Conservation (phyloP, 1,140 invertebrate species). For the Hestina assimilis region DNA sequence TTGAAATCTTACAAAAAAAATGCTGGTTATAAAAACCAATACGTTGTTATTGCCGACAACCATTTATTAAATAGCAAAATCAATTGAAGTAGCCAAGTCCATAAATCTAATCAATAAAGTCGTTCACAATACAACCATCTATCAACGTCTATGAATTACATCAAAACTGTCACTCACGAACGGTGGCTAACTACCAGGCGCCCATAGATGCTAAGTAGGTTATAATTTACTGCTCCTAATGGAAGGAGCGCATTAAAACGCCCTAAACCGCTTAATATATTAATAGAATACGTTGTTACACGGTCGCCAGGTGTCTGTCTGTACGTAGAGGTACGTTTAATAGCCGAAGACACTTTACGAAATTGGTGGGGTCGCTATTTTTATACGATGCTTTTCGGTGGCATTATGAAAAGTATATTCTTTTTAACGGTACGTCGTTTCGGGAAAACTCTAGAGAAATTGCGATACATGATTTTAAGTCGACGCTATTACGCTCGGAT, state of each 20-base stretch:
- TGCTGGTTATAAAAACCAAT: background rate
- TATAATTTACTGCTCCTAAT: conserved; percentile 72
- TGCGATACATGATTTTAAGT: too few species aligned
- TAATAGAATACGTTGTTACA: conserved; percentile 56
- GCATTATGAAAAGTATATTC: background rate
- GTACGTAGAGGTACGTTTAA: conserved; percentile 43
- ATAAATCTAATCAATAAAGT: conserved; percentile 20
- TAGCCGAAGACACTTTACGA: conserved; percentile 44
- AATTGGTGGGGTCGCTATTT: conserved; percentile 34
- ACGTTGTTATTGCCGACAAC: background rate
- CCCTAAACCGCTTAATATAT: conserved; percentile 62
- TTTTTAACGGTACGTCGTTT: too few species aligned
- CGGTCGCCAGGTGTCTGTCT: conserved; percentile 51
- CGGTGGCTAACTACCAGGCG: conserved; percentile 48
- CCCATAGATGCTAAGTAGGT: conserved; percentile 47
- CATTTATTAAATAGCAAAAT: background rate
- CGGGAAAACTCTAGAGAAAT: too few species aligned
- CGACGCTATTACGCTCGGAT: too few species aligned
- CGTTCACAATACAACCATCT: conserved; percentile 10
- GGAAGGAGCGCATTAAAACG: conserved; percentile 65
- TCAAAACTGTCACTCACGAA: conserved; percentile 36
- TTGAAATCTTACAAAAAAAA: background rate
- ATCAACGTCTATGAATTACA: conserved; percentile 31
- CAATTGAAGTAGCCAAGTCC: background rate
- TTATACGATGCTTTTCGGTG: conserved; percentile 15